Evolutionary conservation across 2,888 invertebrate genomes (phyloP).

Genomic region (Metacarcinus magister): DNA sequence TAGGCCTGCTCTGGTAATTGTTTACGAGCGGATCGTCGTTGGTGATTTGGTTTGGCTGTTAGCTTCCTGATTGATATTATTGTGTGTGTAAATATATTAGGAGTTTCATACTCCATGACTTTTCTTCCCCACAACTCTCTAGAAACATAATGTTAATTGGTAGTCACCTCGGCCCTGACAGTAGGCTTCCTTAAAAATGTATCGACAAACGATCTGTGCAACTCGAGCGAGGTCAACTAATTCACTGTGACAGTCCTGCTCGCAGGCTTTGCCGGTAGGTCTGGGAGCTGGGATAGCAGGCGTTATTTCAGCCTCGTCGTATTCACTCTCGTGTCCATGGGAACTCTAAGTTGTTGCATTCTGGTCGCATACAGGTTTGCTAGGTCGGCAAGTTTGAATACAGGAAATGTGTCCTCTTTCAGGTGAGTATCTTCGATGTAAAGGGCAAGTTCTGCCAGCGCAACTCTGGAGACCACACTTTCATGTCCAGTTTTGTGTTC

Average conservation of each 20-base stretch:
- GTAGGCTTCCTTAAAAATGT: conserved; percentile 49
- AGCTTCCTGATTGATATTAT: too few relatives aligned
- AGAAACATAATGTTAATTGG: too few relatives aligned
- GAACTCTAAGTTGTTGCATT: conserved; percentile 53
- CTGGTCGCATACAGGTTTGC: conserved; percentile 56
- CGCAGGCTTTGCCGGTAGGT: conserved; percentile 51
- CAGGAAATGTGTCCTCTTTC: background rate
- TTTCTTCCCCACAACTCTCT: too few relatives aligned
- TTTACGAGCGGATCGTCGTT: too few relatives aligned
- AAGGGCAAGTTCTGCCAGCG: conserved; percentile 37
- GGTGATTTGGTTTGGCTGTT: too few relatives aligned
- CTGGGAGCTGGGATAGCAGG: conserved; percentile 47
- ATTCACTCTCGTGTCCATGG: conserved; percentile 36
- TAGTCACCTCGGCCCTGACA: too few relatives aligned
- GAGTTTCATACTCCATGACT: too few relatives aligned
- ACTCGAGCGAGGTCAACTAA: background rate
- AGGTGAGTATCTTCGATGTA: conserved; percentile 59
- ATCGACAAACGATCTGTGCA: conserved; percentile 55
- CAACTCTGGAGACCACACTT: conserved; percentile 30
- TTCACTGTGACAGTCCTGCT: conserved; percentile 59
- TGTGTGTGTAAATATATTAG: too few relatives aligned
- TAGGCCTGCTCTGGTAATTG: too few relatives aligned
- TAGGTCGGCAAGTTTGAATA: conserved; percentile 7
- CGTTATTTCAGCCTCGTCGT: conserved; percentile 55
- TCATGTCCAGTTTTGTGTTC: conserved; percentile 47